Evolutionary conservation across 2,113 vertebrate species (phyloP).

Genomic region (Syrrhaptes paradoxus): DNA sequence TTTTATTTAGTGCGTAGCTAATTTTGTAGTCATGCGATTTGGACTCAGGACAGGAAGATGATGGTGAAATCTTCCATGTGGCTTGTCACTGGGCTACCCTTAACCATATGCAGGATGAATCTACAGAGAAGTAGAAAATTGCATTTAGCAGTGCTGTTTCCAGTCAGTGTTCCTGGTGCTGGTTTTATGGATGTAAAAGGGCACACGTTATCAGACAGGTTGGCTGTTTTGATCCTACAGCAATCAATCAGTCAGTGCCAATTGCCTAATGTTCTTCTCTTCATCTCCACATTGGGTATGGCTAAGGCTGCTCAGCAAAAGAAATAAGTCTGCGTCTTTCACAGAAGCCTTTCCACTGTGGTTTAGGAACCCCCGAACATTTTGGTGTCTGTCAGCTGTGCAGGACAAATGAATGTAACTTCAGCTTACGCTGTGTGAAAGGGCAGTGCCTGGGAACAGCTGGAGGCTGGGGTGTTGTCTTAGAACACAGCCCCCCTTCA

Average conservation of each 20-base stretch:
- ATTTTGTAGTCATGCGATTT: conserved; percentile 61
- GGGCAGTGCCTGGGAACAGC: not conserved
- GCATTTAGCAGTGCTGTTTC: not conserved
- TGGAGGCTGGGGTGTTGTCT: not conserved
- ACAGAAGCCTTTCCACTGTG: not conserved
- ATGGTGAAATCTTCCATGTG: not conserved
- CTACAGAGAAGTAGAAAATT: not conserved
- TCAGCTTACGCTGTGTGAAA: not conserved
- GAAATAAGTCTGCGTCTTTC: not conserved
- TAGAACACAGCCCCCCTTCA: not conserved
- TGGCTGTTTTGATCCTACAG: not conserved
- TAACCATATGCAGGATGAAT: not conserved
- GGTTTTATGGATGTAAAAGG: not conserved
- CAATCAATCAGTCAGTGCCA: not conserved
- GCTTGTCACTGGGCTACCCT: not conserved
- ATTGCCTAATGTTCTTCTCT: not conserved
- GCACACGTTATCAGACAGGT: not conserved
- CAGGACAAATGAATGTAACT: not conserved
- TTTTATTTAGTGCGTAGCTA: conserved; percentile 63
- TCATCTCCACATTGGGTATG: not conserved
- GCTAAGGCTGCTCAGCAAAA: not conserved
- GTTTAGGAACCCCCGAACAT: not conserved
- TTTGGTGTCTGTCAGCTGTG: not conserved
- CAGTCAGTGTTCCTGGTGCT: not conserved
- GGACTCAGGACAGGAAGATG: not conserved